Base-by-base conservation (phyloP, 1,140 invertebrate species). In the Tribolium castaneum region DNA sequence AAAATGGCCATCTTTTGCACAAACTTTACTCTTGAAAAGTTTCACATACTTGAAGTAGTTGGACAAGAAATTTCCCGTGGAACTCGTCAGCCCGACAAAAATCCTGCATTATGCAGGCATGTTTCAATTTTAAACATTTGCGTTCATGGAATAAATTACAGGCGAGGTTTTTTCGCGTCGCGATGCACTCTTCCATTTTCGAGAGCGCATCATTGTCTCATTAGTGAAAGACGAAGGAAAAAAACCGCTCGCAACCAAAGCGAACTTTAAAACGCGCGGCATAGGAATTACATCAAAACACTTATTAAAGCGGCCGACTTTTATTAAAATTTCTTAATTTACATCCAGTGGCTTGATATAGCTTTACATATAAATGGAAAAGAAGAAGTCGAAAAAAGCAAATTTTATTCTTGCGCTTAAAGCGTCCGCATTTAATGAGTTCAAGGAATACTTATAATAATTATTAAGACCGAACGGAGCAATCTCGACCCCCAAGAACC, bases 251-350 rank as follows among this genome's bases (percentile, higher is more conserved):
- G 25, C 25, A 66, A 66, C 59, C 30, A 22, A 66, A 66, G 59
- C 59, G 59, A 66, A 66, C 59, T 66, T 66, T 66, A 66, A 66
- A 66, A 66, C 39, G 39, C 25, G 56, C 59, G 30, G 59, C 59
- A 66, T 66, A 66, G 25, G 59, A 66, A 66, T 66, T 66, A 66
- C 59, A 66, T 66, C 59, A 35, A 66, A 66, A 66, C 59, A 66
- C 59, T 66, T 66, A 66, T 66, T 66, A 66, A 66, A 35, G 59
- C 59, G 25, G 30, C 25, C 59, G 59, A 66, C 59, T 66, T 66
- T 66, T 66, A 66, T 66, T 66, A 66, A 66, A 66, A 66, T 66
- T 66, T 66, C 59, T 66, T 66, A 66, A 66, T 66, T 66, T 66
- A 66, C 59, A 66, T 66, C 59, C 59, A 66, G 59, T 66, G 59